Evolutionary conservation across 2,888 invertebrate genomes (phyloP), one percentile per base, ranked within the genome.

Genomic region (Diplazon laetatorius): DNA sequence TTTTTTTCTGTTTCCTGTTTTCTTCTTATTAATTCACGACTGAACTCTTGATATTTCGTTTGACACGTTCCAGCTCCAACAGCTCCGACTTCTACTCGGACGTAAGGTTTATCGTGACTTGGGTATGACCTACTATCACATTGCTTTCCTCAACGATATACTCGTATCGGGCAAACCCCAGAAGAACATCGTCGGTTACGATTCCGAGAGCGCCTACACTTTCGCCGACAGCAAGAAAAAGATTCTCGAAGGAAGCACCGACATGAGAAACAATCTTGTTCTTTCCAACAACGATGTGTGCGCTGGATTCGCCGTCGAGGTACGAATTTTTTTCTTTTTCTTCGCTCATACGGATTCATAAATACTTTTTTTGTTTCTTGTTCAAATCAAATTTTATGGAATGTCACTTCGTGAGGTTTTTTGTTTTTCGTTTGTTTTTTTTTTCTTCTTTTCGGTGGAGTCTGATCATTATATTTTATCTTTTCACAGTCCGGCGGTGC

Each of bases 141-240:
- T 96, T 73, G 93, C 94, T 0, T 93, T 93, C 35, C 92, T 94
- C 0, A 92, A 93, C 0, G 91, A 92, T 0, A 87, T 95, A 57
- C 87, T 91, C 42, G 89, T 94, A 16, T 92, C 92, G 6, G 93
- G 92, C 30, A 94, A 94, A 87, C 91, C 92, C 57, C 89, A 92
- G 1, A 92, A 93, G 72, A 93, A 93, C 72, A 90, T 95, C 68
- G 93, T 94, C 22, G 95, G 95, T 87, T 93, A 92, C 90, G 94
- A 94, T 78, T 86, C 92, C 0, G 89, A 93, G 12, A 91, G 93
- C n/a, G 94, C 94, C 1, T 92, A 95, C 82, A 92, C 94, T 72
- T 92, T 95, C 16, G 92, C 94, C 12, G 95, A 95, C 86, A 92
- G 89, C 78, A 93, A 93, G 85, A 94, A 94, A 91, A 95, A 94